Base-by-base conservation (phyloP, 2,888 invertebrate species). In the Dryocosmus kuriphilus region DNA sequence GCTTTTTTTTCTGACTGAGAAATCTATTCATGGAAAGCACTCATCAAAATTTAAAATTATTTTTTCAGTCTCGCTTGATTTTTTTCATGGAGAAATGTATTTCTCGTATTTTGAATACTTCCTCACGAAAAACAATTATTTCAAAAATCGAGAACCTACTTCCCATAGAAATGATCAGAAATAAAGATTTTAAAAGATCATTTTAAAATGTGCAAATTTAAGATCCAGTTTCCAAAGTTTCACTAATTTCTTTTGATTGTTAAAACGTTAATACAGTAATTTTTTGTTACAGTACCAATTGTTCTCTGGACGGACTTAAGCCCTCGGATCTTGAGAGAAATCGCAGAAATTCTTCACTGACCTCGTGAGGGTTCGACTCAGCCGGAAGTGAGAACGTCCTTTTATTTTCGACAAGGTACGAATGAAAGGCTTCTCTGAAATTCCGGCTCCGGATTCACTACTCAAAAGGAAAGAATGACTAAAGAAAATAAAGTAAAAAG, bases 211-310 rank as follows among this genome's bases (percentile, higher is more conserved):
- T 51, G n/a, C n/a, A n/a, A 51, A 51, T 14, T 38, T 38, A 9
- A 9, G 8, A 46, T 19, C 46, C n/a, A 19, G 6, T n/a, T 46
- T 46, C 7, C 7, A 2, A 46, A 67, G 74, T 73, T 73, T 57
- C 76, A 63, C 46, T 8, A 46, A 46, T 32, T 38, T 65, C 24
- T 41, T 65, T 24, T 6, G 11, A 65, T 19, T 65, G 0, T 7
- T 65, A 27, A 67, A 1, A 46, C 11, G 0, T 7, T 65, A 27
- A 67, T 4, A 46, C 11, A 2, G 16, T 27, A 2, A 46, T 55
- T 84, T 79, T 82, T 81, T 87, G 88, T 91, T 92, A 61, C 92
- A 92, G 92, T 92, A 92, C 87, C 92, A 92, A 85, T 89, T 92
- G 83, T 92, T 92, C 90, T 91, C 92, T 85, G 91, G 91, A 86